Base-by-base conservation (phyloP, 2,888 invertebrate species). In the Acheta domesticus region DNA sequence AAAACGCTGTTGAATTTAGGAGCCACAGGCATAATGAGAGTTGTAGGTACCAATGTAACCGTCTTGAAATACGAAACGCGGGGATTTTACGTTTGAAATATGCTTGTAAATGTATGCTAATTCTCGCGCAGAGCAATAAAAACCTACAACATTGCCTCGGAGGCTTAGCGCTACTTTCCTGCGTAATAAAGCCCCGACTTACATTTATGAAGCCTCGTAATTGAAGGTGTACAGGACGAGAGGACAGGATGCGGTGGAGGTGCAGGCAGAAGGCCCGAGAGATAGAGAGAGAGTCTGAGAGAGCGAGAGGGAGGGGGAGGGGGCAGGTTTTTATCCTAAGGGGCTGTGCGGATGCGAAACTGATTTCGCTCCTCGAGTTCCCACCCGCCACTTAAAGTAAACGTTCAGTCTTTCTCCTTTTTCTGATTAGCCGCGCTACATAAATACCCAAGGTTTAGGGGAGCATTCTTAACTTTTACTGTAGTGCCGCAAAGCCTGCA, bases 41-140 rank as follows among this genome's bases (percentile, higher is more conserved):
- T 62, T 62, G 62, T 62, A 62, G n/a, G 62, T 19, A 62, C 62
- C n/a, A 62, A 62, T 62, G 62, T 62, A 62, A 62, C 62, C 14
- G 62, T 62, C 62, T 62, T 62, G n/a, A 62, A 62, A 62, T 62
- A 62, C 62, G 62, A n/a, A n/a, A 62, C 62, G 14, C n/a, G 62
- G 62, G n/a, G 62, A 62, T 62, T 62, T 62, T 62, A 62, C 62
- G 62, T 62, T 62, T 62, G 62, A 62, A 62, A 62, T 62, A 62
- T 62, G 14, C 62, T 62, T 62, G 62, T 62, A 62, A 62, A 62
- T 62, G 62, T 62, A 62, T 62, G 62, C 62, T 62, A 19, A 62
- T 62, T 62, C 62, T 62, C 62, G 62, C 62, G 14, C 62, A 62
- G 16, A 19, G 62, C 62, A 19, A 62, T 62, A 62, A 62, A 62